phyloP scores from a whole-genome alignment of 1,140 invertebrate species.

The Drosophila orosa region DNA sequence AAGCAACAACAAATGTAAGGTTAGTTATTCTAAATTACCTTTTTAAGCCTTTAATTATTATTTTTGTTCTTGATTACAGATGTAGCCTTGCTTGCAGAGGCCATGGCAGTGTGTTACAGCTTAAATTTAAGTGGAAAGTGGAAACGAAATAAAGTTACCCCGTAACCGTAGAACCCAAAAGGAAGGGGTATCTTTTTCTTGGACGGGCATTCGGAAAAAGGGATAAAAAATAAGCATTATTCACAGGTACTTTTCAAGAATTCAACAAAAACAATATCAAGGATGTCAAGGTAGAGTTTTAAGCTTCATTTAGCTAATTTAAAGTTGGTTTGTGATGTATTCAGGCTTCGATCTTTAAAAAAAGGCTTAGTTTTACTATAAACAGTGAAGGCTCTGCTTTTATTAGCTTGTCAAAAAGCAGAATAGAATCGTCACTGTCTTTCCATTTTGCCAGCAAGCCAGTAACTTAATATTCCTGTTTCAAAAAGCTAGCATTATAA shows the following conservation, averaged over 20 bases:
- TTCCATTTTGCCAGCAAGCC: background rate
- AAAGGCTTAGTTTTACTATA: background rate
- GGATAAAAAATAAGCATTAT: too few relatives aligned
- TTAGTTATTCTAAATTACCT: constrained; percentile 30
- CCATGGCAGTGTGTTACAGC: constrained; percentile 57
- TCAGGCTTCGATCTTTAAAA: background rate
- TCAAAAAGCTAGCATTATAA: constrained; percentile 13
- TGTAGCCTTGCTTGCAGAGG: constrained; percentile 42
- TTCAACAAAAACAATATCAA: too few relatives aligned
- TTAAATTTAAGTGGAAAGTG: constrained; percentile 76
- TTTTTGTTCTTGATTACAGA: constrained; percentile 24
- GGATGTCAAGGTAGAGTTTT: background rate
- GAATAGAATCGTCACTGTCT: background rate
- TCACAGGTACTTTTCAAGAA: too few relatives aligned
- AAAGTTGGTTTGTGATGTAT: background rate
- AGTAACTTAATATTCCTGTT: constrained; percentile 1
- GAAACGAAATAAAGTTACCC: constrained; percentile 73
- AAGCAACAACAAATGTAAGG: constrained; percentile 71
- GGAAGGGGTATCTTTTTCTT: constrained; percentile 49
- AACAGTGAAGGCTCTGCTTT: constrained; percentile 11
- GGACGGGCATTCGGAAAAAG: constrained; percentile 10
- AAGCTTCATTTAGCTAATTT: background rate
- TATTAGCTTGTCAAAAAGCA: background rate
- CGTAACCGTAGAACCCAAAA: constrained; percentile 45
- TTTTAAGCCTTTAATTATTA: background rate